Percentiles rank a stretch among this genome's conserved stretches.
Evolutionary conservation across 1,140 invertebrate genomes (phyloP).

Genomic region (Macrobrachium rosenbergii): DNA sequence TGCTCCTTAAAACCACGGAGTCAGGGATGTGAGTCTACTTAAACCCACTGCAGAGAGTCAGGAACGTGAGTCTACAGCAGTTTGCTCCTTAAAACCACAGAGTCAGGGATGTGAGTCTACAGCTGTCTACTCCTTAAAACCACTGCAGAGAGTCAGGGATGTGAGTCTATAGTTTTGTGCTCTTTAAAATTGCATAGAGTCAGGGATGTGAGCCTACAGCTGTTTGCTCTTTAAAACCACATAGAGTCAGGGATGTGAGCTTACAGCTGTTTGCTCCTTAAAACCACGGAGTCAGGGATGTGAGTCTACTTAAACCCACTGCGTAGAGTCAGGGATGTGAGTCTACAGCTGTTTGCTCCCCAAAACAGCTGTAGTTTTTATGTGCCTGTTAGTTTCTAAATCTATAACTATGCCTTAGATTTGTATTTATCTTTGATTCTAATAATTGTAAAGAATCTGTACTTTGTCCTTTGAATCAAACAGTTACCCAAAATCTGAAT

Average conservation of each 20-base stretch:
- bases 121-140: background rate
- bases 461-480: background rate
- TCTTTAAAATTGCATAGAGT: background rate
- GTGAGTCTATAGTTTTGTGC: background rate
- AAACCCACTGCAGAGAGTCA: too few relatives aligned
- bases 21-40: conserved; percentile 9
- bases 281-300: background rate
- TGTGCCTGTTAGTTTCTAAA: background rate
- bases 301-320: background rate
- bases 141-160: too few relatives aligned
- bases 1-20: background rate
- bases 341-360: conserved; percentile 5
- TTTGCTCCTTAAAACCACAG: background rate
- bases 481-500: too few relatives aligned
- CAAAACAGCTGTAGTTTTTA: background rate
- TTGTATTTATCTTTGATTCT: background rate
- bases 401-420: background rate
- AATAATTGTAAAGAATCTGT: background rate
- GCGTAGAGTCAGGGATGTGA: background rate
- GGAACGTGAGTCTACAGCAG: conserved; percentile 1
- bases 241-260: background rate
- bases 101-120: background rate
- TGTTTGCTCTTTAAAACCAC: background rate
- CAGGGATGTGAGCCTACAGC: conserved; percentile 8
- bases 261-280: background rate